Percentiles rank a stretch among this genome's conserved stretches.
Conservation (phyloP, 2,888 invertebrate species). For the Drosophila algonquin region DNA sequence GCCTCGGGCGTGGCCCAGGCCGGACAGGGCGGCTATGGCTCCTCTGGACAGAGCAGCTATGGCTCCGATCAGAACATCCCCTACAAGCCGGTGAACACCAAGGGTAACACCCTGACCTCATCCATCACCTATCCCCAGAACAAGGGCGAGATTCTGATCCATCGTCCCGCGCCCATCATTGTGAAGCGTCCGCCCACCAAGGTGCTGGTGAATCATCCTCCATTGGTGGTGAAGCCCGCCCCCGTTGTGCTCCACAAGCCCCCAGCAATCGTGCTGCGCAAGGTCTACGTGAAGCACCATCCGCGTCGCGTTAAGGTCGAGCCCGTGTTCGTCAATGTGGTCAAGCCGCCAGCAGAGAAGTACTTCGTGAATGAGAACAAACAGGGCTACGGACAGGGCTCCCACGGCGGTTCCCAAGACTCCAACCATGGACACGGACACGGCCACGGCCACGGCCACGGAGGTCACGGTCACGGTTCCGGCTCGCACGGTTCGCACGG, state of each 20-base stretch:
- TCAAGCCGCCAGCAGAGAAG: constrained; percentile 83
- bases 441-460: constrained; percentile 7
- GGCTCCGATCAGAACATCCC: constrained; percentile 75
- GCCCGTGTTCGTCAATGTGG: constrained; percentile 83
- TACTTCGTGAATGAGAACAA: constrained; percentile 83
- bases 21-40: constrained; percentile 35
- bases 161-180: constrained; percentile 83
- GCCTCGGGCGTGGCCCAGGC: constrained; percentile 55
- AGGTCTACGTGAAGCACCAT: constrained; percentile 81
- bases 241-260: constrained; percentile 83
- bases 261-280: constrained; percentile 83
- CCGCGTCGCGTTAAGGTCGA: constrained; percentile 83
- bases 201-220: constrained; percentile 83
- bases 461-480: constrained; percentile 26
- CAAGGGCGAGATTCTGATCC: constrained; percentile 83
- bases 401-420: constrained; percentile 29
- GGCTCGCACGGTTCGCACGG: constrained; percentile 46
- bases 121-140: constrained; percentile 81
- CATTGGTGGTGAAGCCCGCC: constrained; percentile 83
- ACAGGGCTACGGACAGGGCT: constrained; percentile 66
- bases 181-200: constrained; percentile 83
- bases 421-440: constrained; percentile 19
- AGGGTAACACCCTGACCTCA: constrained; percentile 77
- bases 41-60: constrained; percentile 49
- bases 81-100: constrained; percentile 76